A percentile compares a stretch with the other conserved stretches of the same genome.
These are phyloP conservation scores for Brenthis ino DNA, from an alignment of 2,888 invertebrate species.

Conservation along the genomic window DNA sequence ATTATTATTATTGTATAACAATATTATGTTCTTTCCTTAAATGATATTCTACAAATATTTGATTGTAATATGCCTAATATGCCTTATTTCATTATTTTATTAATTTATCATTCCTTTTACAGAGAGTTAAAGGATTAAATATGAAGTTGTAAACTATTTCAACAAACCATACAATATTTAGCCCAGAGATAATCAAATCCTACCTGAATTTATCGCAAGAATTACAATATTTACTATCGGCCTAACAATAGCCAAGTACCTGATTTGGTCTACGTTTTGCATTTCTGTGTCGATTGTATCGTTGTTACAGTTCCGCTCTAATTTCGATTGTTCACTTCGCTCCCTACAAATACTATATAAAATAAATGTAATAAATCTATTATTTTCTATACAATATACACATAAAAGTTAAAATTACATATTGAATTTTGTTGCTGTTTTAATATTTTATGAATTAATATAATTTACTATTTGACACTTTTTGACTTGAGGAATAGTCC, in stretches of 20 bases:
- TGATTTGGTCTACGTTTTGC: conserved; percentile 14
- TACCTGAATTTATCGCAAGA: conserved; percentile 13
- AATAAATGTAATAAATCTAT: neutral
- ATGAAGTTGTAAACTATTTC: neutral
- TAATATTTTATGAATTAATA: no score
- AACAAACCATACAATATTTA: neutral
- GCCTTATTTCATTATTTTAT: no score
- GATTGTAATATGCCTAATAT: no score
- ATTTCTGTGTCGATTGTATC: conserved; percentile 27
- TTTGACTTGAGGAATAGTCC: no score
- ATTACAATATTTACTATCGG: conserved; percentile 2
- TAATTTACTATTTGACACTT: no score
- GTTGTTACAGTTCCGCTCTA: conserved; percentile 25
- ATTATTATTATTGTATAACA: no score
- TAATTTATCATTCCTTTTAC: no score
- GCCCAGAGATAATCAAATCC: neutral
- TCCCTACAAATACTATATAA: neutral
- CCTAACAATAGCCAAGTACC: conserved; percentile 17
- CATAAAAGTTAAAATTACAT: no score
- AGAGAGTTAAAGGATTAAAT: no score
- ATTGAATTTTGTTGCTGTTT: no score
- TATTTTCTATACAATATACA: neutral
- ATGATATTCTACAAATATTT: no score
- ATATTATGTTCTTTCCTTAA: no score
- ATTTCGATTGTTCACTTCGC: conserved; percentile 26